phyloP scores from a whole-genome alignment of 2,797 vertebrate species.

The Mormyrus proboscirostris region DNA sequence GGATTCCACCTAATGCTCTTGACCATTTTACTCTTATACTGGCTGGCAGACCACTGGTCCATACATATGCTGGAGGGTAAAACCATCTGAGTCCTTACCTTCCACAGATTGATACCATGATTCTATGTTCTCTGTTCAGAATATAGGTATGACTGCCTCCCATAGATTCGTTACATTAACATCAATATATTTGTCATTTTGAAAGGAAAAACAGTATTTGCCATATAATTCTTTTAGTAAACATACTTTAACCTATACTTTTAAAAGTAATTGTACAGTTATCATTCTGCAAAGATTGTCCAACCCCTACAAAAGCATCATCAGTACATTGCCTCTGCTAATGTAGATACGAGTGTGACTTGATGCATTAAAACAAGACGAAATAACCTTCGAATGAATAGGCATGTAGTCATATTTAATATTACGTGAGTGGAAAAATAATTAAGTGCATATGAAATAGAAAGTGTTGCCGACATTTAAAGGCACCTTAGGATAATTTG shows the following conservation, averaged over 20 bases:
- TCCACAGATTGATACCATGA: conserved; percentile 67
- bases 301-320: neutral
- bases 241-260: neutral
- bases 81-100: neutral
- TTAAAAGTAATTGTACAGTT: neutral
- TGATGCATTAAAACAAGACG: neutral
- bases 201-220: neutral
- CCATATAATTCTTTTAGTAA: neutral
- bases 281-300: neutral
- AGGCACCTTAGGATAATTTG: conserved; percentile 13
- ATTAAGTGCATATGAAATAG: neutral
- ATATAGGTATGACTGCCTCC: conserved; percentile 21
- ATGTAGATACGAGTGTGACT: neutral
- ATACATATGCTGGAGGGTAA: neutral
- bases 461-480: neutral
- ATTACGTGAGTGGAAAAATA: neutral
- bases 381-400: conserved; percentile 24
- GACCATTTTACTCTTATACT: neutral
- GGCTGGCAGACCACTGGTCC: neutral
- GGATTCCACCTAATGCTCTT: neutral
- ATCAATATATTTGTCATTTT: neutral
- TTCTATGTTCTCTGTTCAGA: neutral
- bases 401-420: neutral
- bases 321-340: neutral
- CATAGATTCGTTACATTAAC: neutral